Evolutionary conservation across 2,797 vertebrate species (phyloP), one percentile per base, ranked within the genome.

Genomic region (Sarcoramphus papa): DNA sequence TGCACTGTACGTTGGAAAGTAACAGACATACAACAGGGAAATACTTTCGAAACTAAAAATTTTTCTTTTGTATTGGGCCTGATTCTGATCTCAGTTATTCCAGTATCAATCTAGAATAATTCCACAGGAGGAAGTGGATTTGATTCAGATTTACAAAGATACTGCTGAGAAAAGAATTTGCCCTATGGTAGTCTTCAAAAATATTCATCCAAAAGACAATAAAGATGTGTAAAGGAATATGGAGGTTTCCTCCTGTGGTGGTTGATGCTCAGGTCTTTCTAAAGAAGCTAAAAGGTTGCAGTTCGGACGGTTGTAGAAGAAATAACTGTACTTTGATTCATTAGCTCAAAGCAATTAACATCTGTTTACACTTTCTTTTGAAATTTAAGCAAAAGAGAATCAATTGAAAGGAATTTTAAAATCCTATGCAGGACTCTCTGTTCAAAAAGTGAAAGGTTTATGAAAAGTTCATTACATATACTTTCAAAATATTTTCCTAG

Each of bases 401-500:
- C 10, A 62, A 6, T 19, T 33, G 19, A 65, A 92, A 62, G 37
- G 41, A 73, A 62, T 51, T 73, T 77, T 17, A 7, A 70, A 85
- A 51, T 92, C 62, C 43, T 92, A 21, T 20, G 17, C 40, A 65
- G 28, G 59, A 41, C 54, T 94, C 54, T 70, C 54, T 70, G 62
- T 90, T 93, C 50, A 43, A 81, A 85, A 82, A 80, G 40, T 67
- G 67, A 90, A 92, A 95, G 82, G 63, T 88, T 88, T 88, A 76
- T 94, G 84, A 73, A 10, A 86, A 51, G 20, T 84, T 92, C 63
- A 62, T 77, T 54, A 41, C 11, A 9, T 81, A 54, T 70, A 83
- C 30, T 91, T 94, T 90, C 85, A 91, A 67, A 94, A 74, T 95
- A 75, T 97, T 94, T 96, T 97, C 93, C 95, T 97, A 94, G 95